phyloP scores from a whole-genome alignment of 1,140 invertebrate species.

The Drosophila asahinai region DNA sequence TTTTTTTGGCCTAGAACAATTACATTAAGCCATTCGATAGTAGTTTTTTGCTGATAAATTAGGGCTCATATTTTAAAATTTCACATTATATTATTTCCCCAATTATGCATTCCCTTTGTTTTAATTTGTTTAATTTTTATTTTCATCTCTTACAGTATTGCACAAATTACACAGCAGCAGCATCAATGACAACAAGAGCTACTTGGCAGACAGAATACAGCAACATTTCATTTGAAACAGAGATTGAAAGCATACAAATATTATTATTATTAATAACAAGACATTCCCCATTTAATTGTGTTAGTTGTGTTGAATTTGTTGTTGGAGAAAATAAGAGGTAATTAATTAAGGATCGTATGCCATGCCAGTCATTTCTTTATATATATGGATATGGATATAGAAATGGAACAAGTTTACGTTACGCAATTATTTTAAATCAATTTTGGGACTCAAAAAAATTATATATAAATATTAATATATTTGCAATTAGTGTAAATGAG shows the following conservation, averaged over 20 bases:
- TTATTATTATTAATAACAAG: conserved; percentile 30
- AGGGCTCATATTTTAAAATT: background rate
- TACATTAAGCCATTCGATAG: background rate
- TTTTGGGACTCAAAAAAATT: conserved; percentile 69
- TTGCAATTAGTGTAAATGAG: conserved; percentile 61
- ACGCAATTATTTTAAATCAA: conserved; percentile 78
- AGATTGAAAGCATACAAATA: conserved; percentile 13
- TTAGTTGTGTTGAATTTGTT: conserved; percentile 59
- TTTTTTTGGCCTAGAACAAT: conserved; percentile 13
- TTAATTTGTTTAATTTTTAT: conserved; percentile 45
- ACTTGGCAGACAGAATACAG: conserved; percentile 64
- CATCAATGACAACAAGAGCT: conserved; percentile 44
- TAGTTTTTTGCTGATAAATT: background rate
- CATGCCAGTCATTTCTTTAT: conserved; percentile 22
- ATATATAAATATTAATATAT: conserved; percentile 41
- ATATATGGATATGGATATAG: conserved; percentile 13
- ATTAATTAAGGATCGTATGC: conserved; percentile 13
- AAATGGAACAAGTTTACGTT: conserved; percentile 53
- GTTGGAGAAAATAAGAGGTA: conserved; percentile 32
- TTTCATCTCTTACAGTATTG: conserved; percentile 59
- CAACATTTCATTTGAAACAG: conserved; percentile 55
- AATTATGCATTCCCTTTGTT: conserved; percentile 22
- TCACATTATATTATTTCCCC: conserved; percentile 5
- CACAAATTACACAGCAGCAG: conserved; percentile 62
- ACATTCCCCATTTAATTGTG: conserved; percentile 46